Percentiles rank a stretch among this genome's conserved stretches.
Evolutionary conservation across 2,797 vertebrate species (phyloP).

Genomic region (Gadopsis marmoratus): DNA sequence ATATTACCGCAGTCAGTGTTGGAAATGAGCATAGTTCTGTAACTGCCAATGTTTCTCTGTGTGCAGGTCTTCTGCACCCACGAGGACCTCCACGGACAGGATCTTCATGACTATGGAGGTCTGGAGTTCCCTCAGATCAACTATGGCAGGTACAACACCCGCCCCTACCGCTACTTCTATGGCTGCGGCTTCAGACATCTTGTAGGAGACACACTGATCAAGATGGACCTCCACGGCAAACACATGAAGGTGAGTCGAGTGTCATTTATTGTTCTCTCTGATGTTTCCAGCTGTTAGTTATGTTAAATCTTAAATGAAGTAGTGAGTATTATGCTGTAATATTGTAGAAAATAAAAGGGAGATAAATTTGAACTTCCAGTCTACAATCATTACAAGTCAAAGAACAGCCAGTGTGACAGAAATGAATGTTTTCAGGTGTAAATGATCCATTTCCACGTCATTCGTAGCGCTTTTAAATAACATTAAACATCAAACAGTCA

Average conservation of each 20-base stretch:
- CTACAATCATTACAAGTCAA: background rate
- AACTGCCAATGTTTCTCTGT: background rate
- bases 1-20: background rate
- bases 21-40: background rate
- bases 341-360: background rate
- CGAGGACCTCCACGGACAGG: slow-evolving; percentile 88
- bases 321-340: background rate
- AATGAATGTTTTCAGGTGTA: background rate
- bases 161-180: slow-evolving; percentile 90
- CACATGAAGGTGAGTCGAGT: slow-evolving; percentile 83
- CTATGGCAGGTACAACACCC: slow-evolving; percentile 86
- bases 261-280: background rate
- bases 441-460: background rate
- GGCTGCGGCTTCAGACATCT: slow-evolving; percentile 92
- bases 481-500: background rate
- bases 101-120: slow-evolving; percentile 87
- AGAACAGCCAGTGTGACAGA: background rate
- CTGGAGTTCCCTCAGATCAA: slow-evolving; percentile 95
- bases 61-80: slow-evolving; percentile 89
- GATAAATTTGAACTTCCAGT: background rate
- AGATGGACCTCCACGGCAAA: slow-evolving; percentile 89
- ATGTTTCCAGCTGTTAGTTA: background rate
- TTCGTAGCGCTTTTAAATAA: background rate
- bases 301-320: too few relatives aligned
- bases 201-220: slow-evolving; percentile 91